Evolutionary conservation across 2,888 invertebrate genomes (phyloP), one percentile per base, ranked within the genome.

Genomic region (Calameuta idolon): DNA sequence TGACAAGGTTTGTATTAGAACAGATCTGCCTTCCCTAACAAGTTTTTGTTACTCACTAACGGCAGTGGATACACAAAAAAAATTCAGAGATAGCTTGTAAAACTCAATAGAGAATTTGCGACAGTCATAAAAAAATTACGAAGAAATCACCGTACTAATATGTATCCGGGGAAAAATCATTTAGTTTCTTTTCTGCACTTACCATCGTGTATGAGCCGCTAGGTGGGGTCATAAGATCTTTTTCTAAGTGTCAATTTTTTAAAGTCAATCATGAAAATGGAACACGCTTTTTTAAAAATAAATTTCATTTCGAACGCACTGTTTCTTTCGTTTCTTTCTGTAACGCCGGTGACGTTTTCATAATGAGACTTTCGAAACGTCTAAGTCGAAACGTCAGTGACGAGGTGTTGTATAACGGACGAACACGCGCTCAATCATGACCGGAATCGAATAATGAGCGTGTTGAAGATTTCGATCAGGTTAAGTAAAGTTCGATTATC

Each of bases 291-390:
- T 15, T 55, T 55, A 23, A 55, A 55, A 55, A 23, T 23, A 9
- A 55, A 23, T 23, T 23, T 55, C 15, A 23, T 55, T 55, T 23
- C 9, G 3, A 55, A 0, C 9, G 9, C 23, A 2, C 23, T 23
- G 3, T 33, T 33, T 33, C 33, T 33, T 33, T 33, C 33, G 9
- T 9, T 55, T 40, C 40, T 55, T n/a, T n/a, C n/a, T n/a, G 55
- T 23, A 55, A 9, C 9, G 74, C 35, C 9, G 74, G 30, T 35
- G 34, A 30, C 23, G 74, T 74, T 74, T 34, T 74, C 74, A 35
- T 74, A 74, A 74, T 34, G 74, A 33, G 74, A 71, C 74, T 74
- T 74, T 74, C 74, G 34, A 33, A 74, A 74, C 74, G 23, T 23
- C 31, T n/a, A 23, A n/a, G 35, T 34, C 74, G 30, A 23, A 34